Percentiles rank a stretch among this genome's conserved stretches.
Evolutionary conservation across 2,888 invertebrate genomes (phyloP).

Genomic region (Acanthococcus lagerstroemiae): DNA sequence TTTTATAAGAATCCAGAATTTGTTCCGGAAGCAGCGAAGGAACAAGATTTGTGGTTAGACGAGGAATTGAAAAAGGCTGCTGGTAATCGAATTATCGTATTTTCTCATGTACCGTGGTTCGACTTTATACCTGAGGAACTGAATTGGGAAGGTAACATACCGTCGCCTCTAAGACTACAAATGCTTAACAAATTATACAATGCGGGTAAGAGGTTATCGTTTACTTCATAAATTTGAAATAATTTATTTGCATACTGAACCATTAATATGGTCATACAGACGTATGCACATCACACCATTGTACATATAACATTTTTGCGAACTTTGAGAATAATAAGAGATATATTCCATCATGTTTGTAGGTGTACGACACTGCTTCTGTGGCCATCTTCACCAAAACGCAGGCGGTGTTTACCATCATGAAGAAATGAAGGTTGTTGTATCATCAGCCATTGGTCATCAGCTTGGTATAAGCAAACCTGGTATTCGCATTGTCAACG

Average conservation of each 20-base stretch:
- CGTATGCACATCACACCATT: no score
- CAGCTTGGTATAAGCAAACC: constrained; percentile 43
- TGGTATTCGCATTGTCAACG: constrained; percentile 44
- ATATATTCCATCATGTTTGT: constrained; percentile 26
- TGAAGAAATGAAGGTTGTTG: constrained; percentile 43
- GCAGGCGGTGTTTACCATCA: constrained; percentile 43
- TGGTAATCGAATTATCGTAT: constrained; percentile 40
- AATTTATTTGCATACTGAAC: no score
- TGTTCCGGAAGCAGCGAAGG: constrained; percentile 39
- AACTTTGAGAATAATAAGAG: no score
- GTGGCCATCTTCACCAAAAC: constrained; percentile 46
- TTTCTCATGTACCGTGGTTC: constrained; percentile 47
- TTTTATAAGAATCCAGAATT: constrained; percentile 37
- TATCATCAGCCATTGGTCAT: constrained; percentile 45
- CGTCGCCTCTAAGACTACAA: constrained; percentile 38
- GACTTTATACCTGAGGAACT: constrained; percentile 39
- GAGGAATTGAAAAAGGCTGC: constrained; percentile 38
- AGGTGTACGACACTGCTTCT: constrained; percentile 44
- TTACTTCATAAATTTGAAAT: neutral
- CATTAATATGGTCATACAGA: no score
- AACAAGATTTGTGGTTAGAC: constrained; percentile 44
- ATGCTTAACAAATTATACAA: constrained; percentile 42
- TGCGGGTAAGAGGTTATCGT: constrained; percentile 39
- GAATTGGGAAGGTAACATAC: constrained; percentile 42
- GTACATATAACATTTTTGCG: no score